Conservation (phyloP, 2,113 vertebrate genomes). For the Cercopithecus mona region DNA sequence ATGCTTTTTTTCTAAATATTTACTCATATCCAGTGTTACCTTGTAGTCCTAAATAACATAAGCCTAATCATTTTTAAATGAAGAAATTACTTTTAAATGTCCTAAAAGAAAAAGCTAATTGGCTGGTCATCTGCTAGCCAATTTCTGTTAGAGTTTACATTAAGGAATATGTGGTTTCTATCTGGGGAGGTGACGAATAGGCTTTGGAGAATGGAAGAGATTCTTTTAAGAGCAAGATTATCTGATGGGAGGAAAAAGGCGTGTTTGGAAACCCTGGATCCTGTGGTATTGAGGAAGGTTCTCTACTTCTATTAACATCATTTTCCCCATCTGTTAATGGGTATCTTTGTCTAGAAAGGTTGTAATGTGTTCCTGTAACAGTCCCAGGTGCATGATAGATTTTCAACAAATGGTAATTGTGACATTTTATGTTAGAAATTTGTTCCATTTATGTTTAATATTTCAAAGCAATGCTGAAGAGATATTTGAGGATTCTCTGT, state of each 20-base stretch:
- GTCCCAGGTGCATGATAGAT: background rate
- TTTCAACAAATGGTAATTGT: background rate
- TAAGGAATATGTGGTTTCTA: background rate
- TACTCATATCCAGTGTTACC: background rate
- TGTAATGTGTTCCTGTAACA: background rate
- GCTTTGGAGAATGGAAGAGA: background rate
- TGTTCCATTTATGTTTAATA: constrained; percentile 16
- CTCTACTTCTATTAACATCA: background rate
- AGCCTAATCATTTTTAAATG: background rate
- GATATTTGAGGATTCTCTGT: background rate
- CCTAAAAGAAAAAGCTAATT: background rate
- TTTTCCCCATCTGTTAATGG: background rate
- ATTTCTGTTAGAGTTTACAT: background rate
- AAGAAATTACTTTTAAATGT: constrained; percentile 35
- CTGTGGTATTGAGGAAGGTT: background rate
- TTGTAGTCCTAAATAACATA: background rate
- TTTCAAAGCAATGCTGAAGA: background rate
- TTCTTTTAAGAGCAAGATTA: background rate
- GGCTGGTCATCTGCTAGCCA: background rate
- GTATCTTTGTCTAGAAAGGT: background rate
- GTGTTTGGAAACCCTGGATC: background rate
- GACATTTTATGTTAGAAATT: constrained; percentile 46
- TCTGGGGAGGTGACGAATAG: background rate
- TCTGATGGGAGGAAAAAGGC: background rate
- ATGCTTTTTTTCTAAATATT: constrained; percentile 18